A percentile compares a stretch with the other conserved stretches of the same genome.
phyloP scores from a whole-genome alignment of 2,888 invertebrate genomes.

The Lepidonotus clava region DNA sequence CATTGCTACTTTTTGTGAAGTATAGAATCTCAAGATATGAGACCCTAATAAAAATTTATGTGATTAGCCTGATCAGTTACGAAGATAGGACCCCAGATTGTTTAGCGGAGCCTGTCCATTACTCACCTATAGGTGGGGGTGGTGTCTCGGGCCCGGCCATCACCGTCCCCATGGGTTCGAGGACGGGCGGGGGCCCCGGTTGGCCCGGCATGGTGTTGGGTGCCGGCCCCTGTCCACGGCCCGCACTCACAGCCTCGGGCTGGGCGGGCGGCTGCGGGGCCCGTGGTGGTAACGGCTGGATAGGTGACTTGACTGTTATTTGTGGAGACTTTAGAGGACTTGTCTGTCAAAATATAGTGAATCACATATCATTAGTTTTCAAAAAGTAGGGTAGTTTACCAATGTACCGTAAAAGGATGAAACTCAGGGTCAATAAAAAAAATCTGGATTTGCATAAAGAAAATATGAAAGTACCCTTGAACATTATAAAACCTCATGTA shows the following conservation, averaged over 20 bases:
- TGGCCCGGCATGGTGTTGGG: neutral
- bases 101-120: neutral
- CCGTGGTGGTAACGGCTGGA: conserved; percentile 6
- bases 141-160: conserved; percentile 17
- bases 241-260: neutral
- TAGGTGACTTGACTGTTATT: conserved; percentile 33
- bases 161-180: conserved; percentile 11
- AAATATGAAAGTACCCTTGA: too few relatives aligned
- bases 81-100: neutral
- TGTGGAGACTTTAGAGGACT: conserved; percentile 4
- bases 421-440: too few relatives aligned
- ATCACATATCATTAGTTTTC: neutral
- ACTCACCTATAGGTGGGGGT: conserved; percentile 24
- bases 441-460: too few relatives aligned
- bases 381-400: neutral
- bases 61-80: too few relatives aligned
- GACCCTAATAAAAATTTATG: too few relatives aligned
- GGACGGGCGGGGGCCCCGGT: neutral
- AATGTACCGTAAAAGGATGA: too few relatives aligned
- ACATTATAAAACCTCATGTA: too few relatives aligned
- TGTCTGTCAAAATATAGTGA: neutral
- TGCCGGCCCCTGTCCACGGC: neutral
- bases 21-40: too few relatives aligned
- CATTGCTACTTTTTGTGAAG: too few relatives aligned
- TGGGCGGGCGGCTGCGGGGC: neutral